Conservation (phyloP, 2,797 vertebrate species). For the Notolepis coatsorum region DNA sequence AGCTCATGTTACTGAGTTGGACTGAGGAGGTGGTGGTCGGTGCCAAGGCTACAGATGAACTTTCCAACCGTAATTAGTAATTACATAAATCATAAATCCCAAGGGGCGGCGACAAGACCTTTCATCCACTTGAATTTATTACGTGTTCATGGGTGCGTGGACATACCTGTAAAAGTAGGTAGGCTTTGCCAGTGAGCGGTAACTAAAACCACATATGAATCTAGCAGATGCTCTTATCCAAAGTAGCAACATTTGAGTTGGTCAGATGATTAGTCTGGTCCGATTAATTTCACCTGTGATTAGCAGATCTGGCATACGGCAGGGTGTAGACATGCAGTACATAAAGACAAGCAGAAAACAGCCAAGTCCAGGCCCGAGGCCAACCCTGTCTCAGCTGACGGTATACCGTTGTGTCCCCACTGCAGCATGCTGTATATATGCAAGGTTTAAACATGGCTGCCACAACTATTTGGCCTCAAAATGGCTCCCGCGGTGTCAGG, state of each 20-base stretch:
- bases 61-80: conserved; percentile 64
- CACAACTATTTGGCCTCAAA: neutral
- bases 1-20: conserved; percentile 56
- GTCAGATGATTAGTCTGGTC: neutral
- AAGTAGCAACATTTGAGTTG: neutral
- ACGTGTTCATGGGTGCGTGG: conserved; percentile 40
- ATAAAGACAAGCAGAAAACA: neutral
- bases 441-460: neutral
- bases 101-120: conserved; percentile 74
- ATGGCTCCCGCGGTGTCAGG: conserved; percentile 1
- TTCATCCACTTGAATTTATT: conserved; percentile 76
- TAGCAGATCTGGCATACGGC: neutral
- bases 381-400: neutral
- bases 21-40: conserved; percentile 45
- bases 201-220: too few species aligned
- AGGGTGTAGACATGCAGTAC: neutral
- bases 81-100: too few species aligned
- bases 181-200: neutral
- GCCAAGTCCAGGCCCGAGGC: neutral
- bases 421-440: neutral
- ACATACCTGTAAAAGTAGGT: conserved; percentile 9
- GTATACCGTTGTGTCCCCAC: neutral
- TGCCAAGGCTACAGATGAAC: conserved; percentile 46
- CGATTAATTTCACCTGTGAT: neutral
- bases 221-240: too few species aligned